Percentiles rank a stretch among this genome's conserved stretches.
These are phyloP conservation scores for Sebastes oblongus DNA, from an alignment of 2,797 vertebrate species.

Conservation along the genomic window DNA sequence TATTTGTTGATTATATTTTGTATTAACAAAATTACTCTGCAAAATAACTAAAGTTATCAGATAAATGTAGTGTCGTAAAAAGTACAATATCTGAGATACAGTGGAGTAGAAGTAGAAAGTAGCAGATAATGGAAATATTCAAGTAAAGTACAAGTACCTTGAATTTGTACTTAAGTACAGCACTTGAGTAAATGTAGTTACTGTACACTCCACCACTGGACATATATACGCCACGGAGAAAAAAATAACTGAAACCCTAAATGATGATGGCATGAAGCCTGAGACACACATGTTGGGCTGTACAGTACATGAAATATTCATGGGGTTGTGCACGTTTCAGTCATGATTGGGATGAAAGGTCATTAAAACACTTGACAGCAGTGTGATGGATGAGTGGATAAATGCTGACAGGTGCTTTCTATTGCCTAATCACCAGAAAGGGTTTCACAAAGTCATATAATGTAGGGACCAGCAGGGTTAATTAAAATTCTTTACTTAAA, in stretches of 20 bases:
- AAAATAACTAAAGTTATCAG: too few relatives aligned
- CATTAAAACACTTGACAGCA: constrained; percentile 38
- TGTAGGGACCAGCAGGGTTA: neutral
- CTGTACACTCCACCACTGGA: too few relatives aligned
- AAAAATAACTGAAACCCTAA: neutral
- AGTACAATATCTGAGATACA: too few relatives aligned
- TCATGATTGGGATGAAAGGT: constrained; percentile 42
- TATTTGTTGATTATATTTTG: too few relatives aligned
- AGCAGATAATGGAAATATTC: too few relatives aligned
- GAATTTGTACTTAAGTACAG: too few relatives aligned
- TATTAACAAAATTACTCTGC: too few relatives aligned
- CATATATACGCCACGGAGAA: neutral
- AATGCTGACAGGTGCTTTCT: constrained; percentile 57
- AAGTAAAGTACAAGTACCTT: too few relatives aligned
- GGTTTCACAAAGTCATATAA: constrained; percentile 20
- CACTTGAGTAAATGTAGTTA: too few relatives aligned
- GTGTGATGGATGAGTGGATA: constrained; percentile 63
- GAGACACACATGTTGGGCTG: neutral
- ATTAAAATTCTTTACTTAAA: neutral
- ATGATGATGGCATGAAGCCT: neutral
- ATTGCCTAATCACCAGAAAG: constrained; percentile 31
- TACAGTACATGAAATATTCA: constrained; percentile 44
- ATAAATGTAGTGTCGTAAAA: too few relatives aligned
- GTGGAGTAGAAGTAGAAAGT: too few relatives aligned
- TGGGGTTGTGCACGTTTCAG: constrained; percentile 3